Percentiles rank a stretch among this genome's conserved stretches.
These are phyloP conservation scores for Thaumatotibia leucotreta DNA, from an alignment of 1,140 invertebrate species.

Conservation along the genomic window DNA sequence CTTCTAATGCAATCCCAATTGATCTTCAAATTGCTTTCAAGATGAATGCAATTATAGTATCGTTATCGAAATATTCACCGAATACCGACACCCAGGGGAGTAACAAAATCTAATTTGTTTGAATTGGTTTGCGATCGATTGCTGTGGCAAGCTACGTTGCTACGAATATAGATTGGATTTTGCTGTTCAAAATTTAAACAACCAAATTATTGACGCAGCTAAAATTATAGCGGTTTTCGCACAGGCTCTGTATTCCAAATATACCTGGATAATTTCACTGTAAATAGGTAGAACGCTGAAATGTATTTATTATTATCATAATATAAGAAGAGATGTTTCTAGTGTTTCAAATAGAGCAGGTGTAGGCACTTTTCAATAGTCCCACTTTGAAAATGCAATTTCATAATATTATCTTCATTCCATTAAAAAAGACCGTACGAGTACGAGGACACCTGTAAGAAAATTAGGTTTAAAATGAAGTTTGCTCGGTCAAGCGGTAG, in stretches of 20 bases:
- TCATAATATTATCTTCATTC: too few species aligned
- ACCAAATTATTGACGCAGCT: not conserved
- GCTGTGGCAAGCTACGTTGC: not conserved
- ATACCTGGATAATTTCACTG: too few species aligned
- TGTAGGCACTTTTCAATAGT: too few species aligned
- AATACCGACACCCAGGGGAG: not conserved
- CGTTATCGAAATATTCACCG: not conserved
- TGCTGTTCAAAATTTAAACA: not conserved
- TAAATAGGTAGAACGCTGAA: too few species aligned
- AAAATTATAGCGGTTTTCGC: too few species aligned
- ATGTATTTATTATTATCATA: too few species aligned
- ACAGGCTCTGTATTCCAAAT: too few species aligned
- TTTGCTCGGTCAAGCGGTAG: conserved; percentile 21
- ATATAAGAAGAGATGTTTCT: too few species aligned
- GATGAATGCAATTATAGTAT: not conserved
- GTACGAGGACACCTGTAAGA: conserved; percentile 30
- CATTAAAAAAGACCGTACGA: too few species aligned
- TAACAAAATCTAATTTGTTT: not conserved
- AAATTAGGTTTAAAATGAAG: conserved; percentile 36
- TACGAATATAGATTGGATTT: not conserved
- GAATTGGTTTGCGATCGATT: not conserved
- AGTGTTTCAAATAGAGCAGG: too few species aligned
- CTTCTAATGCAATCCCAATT: not conserved
- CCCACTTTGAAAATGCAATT: too few species aligned
- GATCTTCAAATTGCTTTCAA: not conserved